A percentile compares a stretch with the other conserved stretches of the same genome.
Evolutionary conservation across 2,888 invertebrate species (phyloP).

Genomic region (Dichetophora obliterata): DNA sequence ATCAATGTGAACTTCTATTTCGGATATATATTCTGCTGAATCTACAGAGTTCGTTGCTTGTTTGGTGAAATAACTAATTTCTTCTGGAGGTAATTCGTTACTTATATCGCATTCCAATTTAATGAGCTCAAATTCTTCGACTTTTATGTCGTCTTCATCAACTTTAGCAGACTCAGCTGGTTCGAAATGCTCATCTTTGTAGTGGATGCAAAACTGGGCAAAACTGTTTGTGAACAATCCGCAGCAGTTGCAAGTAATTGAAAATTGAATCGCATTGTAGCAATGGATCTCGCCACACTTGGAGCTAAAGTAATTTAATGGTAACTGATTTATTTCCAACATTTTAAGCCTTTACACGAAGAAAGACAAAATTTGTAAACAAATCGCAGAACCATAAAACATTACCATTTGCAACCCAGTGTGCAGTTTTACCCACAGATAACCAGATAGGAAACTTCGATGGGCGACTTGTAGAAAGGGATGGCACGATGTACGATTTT

Average conservation of each 20-base stretch:
- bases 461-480: too few relatives aligned
- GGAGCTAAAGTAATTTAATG: neutral
- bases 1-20: conserved; percentile 3
- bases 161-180: neutral
- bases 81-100: neutral
- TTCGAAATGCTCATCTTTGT: neutral
- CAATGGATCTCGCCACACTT: conserved; percentile 25
- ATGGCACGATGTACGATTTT: too few relatives aligned
- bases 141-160: neutral
- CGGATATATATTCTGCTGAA: neutral
- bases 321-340: neutral
- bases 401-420: too few relatives aligned
- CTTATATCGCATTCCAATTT: neutral
- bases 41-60: neutral
- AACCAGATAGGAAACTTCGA: too few relatives aligned
- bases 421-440: too few relatives aligned
- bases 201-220: conserved; percentile 10
- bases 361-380: too few relatives aligned
- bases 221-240: conserved; percentile 16
- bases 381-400: too few relatives aligned
- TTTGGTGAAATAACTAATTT: too few relatives aligned
- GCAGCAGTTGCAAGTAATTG: conserved; percentile 8
- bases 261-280: neutral
- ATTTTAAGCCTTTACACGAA: neutral
- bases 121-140: neutral